Base-by-base conservation (phyloP, 37 sponge, comb jelly and placozoan species). In the Halisarca cf. caerulea region DNA sequence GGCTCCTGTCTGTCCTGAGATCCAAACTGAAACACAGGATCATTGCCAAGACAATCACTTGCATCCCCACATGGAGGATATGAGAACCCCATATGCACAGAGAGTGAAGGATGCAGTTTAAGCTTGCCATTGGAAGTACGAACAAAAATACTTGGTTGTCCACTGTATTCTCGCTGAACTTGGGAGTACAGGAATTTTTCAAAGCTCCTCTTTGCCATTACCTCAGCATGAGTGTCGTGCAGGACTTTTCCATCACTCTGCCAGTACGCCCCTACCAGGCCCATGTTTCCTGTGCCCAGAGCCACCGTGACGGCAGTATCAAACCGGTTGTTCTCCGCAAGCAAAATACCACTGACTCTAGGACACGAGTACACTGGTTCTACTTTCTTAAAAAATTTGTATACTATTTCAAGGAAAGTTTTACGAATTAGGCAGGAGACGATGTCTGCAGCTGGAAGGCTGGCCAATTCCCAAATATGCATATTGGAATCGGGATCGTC, bases 41-140 rank as follows among this genome's bases (percentile, higher is more conserved):
- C 86, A 11, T 41, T 1, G 2, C 35, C 35, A 21, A 71, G 35
- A 80, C 85, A 88, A 59, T 83, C 58, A 1, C 84, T 78, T 34
- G 78, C 77, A 59, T 88, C 89, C 11, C 89, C 89, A 79, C 89
- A 88, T 2, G 89, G 89, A 17, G 89, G 83, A 0, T 78, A 73
- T 78, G 83, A 83, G 34, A 88, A 72, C 69, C 53, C 83, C 37
- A 88, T 75, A 41, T 88, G 89, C 17, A 83, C n/a, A 18, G 28
- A 6, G 79, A 83, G 40, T 17, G 38, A 34, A 2, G 45, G 83
- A 15, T 83, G 72, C 20, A 88, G 27, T 58, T 75, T 40, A 33
- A 84, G 61, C 37, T 58, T 39, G 23, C 80, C 82, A 45, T 59
- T 69, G 17, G 32, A 17, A 34, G 69, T 68, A 17, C 69, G 69